Percentiles rank a stretch among this genome's conserved stretches.
These are phyloP conservation scores for Arctocebus calabarensis DNA, from an alignment of 2,797 vertebrate species.

Conservation along the genomic window DNA sequence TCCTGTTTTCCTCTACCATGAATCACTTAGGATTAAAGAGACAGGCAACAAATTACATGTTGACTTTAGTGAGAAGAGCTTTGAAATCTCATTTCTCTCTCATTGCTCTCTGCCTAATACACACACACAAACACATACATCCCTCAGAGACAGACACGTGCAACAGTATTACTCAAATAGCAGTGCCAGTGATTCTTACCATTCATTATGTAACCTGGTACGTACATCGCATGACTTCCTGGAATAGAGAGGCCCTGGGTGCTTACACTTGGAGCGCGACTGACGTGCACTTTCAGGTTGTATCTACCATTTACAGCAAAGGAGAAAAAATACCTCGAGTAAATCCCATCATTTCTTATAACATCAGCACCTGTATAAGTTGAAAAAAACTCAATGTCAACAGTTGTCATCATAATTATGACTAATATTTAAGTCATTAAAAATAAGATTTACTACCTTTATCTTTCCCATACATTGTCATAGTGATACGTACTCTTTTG, in stretches of 20 bases:
- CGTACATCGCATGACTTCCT: slow-evolving; percentile 81
- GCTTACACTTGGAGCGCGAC: slow-evolving; percentile 25
- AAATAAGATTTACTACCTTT: background rate
- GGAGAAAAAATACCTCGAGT: slow-evolving; percentile 86
- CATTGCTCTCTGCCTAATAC: background rate
- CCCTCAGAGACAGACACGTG: background rate
- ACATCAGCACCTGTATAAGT: slow-evolving; percentile 84
- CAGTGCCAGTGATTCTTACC: slow-evolving; percentile 76
- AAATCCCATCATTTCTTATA: slow-evolving; percentile 86
- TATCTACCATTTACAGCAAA: slow-evolving; percentile 83
- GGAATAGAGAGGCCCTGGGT: background rate
- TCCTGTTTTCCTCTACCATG: background rate
- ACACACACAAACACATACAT: background rate
- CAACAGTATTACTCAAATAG: background rate
- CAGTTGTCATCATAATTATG: background rate
- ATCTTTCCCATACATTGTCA: background rate
- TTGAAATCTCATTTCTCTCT: background rate
- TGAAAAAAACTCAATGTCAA: slow-evolving; percentile 53
- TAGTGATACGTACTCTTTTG: slow-evolving; percentile 11
- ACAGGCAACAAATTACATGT: background rate
- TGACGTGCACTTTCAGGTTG: slow-evolving; percentile 84
- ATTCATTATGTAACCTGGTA: slow-evolving; percentile 85
- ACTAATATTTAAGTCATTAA: slow-evolving; percentile 22
- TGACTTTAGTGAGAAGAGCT: background rate
- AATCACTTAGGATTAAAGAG: background rate